Conservation (phyloP, 1,140 invertebrate species). For the Platorchestia sp. region DNA sequence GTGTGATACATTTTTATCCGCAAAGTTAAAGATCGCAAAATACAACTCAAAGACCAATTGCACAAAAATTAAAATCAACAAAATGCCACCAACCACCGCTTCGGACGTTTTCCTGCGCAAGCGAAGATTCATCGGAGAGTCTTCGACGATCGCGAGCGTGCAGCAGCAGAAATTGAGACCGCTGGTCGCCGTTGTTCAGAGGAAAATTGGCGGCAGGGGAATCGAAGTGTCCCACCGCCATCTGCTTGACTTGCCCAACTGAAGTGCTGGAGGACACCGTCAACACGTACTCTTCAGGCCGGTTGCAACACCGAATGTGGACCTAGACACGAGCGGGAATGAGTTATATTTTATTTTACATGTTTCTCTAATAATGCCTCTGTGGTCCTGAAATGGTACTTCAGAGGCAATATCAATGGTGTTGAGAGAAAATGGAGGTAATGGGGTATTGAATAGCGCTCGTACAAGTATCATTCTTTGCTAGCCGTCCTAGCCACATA, state of each 20-base stretch:
- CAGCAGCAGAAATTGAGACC: not conserved
- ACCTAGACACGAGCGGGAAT: not conserved
- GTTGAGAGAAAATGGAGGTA: too few relatives aligned
- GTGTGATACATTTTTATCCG: too few relatives aligned
- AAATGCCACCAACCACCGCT: not conserved
- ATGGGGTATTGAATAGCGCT: too few relatives aligned
- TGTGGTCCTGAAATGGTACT: too few relatives aligned
- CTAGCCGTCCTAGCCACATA: too few relatives aligned
- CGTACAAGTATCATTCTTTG: too few relatives aligned
- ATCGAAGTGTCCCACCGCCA: conserved; percentile 64
- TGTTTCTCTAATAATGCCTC: too few relatives aligned
- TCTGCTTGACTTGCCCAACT: conserved; percentile 59
- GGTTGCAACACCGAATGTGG: not conserved
- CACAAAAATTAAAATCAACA: not conserved
- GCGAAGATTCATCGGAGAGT: conserved; percentile 1
- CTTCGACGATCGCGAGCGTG: not conserved
- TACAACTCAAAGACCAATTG: too few relatives aligned
- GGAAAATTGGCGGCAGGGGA: conserved; percentile 26
- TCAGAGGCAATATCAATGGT: too few relatives aligned
- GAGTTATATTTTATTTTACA: too few relatives aligned
- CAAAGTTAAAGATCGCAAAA: too few relatives aligned
- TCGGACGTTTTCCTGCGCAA: not conserved
- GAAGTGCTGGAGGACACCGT: conserved; percentile 58
- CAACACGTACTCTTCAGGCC: conserved; percentile 43
- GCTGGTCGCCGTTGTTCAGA: not conserved